Percentiles rank a stretch among this genome's conserved stretches.
Conservation (phyloP, 2,113 vertebrate genomes). For the Prunella fulvescens region DNA sequence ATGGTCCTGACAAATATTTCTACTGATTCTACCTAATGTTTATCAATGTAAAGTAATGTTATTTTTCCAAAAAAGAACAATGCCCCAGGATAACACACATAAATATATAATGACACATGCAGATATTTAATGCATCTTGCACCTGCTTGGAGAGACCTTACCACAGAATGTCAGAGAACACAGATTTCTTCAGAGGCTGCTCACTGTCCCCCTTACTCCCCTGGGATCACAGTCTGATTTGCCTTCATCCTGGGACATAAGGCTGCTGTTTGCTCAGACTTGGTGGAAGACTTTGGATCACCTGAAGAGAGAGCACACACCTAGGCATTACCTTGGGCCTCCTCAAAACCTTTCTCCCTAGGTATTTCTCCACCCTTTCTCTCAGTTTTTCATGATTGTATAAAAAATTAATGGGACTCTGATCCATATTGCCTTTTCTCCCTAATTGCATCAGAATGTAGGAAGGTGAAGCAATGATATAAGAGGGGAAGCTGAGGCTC, state of each 20-base stretch:
- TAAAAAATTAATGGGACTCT: constrained; percentile 29
- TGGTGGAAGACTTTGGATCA: background rate
- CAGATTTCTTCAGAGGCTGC: constrained; percentile 20
- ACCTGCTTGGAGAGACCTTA: constrained; percentile 18
- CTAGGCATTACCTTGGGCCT: background rate
- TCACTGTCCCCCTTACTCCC: background rate
- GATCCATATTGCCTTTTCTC: background rate
- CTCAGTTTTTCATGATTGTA: background rate
- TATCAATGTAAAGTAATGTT: constrained; percentile 29
- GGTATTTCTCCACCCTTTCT: background rate
- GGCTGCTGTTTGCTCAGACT: background rate
- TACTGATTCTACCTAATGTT: constrained; percentile 22
- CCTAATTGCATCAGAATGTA: constrained; percentile 34
- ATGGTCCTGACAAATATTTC: constrained; percentile 22
- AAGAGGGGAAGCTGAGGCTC: background rate
- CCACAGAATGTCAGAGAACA: constrained; percentile 5
- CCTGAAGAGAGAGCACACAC: background rate
- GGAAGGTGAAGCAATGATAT: background rate
- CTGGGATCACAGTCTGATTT: background rate
- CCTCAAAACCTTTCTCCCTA: background rate
- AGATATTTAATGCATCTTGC: background rate
- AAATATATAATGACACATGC: constrained; percentile 24
- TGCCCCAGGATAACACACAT: background rate
- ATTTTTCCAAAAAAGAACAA: constrained; percentile 12
- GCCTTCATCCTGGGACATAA: background rate